Evolutionary conservation across 2,888 invertebrate species (phyloP).

Genomic region (Venustoraphidia nigricollis): DNA sequence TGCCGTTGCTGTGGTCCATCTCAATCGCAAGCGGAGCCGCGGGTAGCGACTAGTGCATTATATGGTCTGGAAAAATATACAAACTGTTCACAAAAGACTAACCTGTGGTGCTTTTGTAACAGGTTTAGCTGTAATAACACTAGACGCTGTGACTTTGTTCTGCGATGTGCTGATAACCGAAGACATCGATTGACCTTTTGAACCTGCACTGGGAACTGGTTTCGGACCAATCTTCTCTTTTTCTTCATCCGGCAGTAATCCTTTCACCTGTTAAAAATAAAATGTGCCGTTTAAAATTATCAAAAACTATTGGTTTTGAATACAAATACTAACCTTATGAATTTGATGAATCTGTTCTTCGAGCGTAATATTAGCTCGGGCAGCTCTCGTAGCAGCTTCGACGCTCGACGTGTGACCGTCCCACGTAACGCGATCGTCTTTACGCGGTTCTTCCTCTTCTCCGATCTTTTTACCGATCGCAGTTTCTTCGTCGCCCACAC

Average conservation of each 20-base stretch:
- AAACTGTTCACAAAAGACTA: neutral
- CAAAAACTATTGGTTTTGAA: neutral
- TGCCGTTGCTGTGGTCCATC: too few species aligned
- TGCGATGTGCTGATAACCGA: slow-evolving; percentile 8
- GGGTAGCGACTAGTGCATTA: too few species aligned
- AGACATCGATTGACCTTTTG: slow-evolving; percentile 19
- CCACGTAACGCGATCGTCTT: slow-evolving; percentile 91
- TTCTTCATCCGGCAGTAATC: slow-evolving; percentile 85
- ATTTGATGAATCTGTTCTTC: slow-evolving; percentile 97
- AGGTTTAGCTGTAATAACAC: slow-evolving; percentile 28
- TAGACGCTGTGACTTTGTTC: slow-evolving; percentile 19
- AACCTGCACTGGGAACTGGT: slow-evolving; percentile 38
- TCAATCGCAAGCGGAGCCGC: too few species aligned
- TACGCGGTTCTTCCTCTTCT: slow-evolving; percentile 65
- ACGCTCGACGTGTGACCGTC: slow-evolving; percentile 96
- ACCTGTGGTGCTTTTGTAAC: slow-evolving; percentile 17
- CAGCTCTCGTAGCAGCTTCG: slow-evolving; percentile 87
- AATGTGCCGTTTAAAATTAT: neutral
- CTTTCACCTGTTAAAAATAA: slow-evolving; percentile 44
- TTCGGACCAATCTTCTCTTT: slow-evolving; percentile 95
- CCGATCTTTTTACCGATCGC: slow-evolving; percentile 98
- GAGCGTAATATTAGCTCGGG: slow-evolving; percentile 85
- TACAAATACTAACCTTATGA: slow-evolving; percentile 47
- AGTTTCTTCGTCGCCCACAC: slow-evolving; percentile 96
- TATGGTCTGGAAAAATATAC: too few species aligned